Percentiles rank a stretch among this genome's conserved stretches.
These are phyloP conservation scores for Calephelis nemesis DNA, from an alignment of 1,140 invertebrate genomes.

Conservation along the genomic window DNA sequence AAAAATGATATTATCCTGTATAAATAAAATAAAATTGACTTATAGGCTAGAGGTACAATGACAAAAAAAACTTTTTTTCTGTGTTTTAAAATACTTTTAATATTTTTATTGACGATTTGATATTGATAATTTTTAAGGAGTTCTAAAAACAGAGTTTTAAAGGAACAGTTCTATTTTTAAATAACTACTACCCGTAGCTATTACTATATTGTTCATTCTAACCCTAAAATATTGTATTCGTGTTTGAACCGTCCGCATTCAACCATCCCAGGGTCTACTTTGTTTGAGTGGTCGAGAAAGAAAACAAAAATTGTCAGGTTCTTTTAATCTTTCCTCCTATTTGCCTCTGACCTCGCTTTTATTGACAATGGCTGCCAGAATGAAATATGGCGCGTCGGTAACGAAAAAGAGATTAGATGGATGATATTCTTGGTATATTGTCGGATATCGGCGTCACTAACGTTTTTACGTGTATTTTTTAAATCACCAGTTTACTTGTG, in stretches of 20 bases:
- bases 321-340: conserved; percentile 58
- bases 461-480: conserved; percentile 46
- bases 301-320: conserved; percentile 64
- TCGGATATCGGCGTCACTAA: conserved; percentile 25
- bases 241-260: conserved; percentile 66
- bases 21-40: too few species aligned
- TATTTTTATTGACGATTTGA: too few species aligned
- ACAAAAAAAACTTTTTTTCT: too few species aligned
- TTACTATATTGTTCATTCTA: too few species aligned
- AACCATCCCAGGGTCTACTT: conserved; percentile 64
- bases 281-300: conserved; percentile 64
- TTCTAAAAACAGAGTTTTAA: too few species aligned
- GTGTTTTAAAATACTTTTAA: too few species aligned
- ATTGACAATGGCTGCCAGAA: conserved; percentile 76
- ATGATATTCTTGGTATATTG: conserved; percentile 66
- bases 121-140: too few species aligned
- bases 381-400: conserved; percentile 73
- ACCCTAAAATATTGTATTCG: conserved; percentile 38
- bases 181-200: too few species aligned
- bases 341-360: conserved; percentile 71
- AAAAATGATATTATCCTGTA: too few species aligned
- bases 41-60: too few species aligned
- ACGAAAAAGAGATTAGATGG: conserved; percentile 73
- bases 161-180: too few species aligned
- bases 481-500: conserved; percentile 56